Base-by-base conservation (phyloP, 2,888 invertebrate genomes). In the Polymixis lichenea region DNA sequence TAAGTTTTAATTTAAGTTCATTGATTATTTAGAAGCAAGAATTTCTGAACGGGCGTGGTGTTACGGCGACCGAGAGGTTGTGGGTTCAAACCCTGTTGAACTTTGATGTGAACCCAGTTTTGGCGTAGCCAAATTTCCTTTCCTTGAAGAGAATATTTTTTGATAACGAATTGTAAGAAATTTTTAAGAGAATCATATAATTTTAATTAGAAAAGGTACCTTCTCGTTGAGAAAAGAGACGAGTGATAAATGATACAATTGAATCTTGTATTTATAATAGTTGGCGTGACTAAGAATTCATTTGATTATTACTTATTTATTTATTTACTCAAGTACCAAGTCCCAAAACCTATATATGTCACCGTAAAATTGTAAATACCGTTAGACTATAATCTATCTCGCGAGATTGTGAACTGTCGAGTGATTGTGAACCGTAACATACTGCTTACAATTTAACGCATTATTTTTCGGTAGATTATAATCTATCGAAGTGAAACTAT, bases 71-170 rank as follows among this genome's bases (percentile, higher is more conserved):
- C 53, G 25, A 78, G 51, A 25, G 83, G 78, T 67, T 71, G 25
- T 38, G 28, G 17, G 56, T 83, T 56, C 62, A 67, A 49, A 49
- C 43, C 65, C 32, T 19, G 43, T 70, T 83, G 83, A 79, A 78
- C 68, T 77, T 62, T 82, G 17, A 82, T 38, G 19, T 51, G 75
- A 75, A 61, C 76, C 28, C 76, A 55, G n/a, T 75, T 61, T 72
- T 5, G 19, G 13, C 22, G 62, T 0, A 7, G 38, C n/a, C 28
- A 62, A 25, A 46, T 73, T 77, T 64, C 8, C 1, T 56, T 72
- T 73, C 72, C 46, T 61, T 11, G 15, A 46, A 38, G n/a, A 22
- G 74, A 1, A 32, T n/a, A 19, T 4, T 3, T 56, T 32, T 17
- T 32, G 17, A 55, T 67, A 4, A 19, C 7, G 3, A 25, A 25